phyloP scores from a whole-genome alignment of 2,888 invertebrate species.

The Didymodactylos carnosus region DNA sequence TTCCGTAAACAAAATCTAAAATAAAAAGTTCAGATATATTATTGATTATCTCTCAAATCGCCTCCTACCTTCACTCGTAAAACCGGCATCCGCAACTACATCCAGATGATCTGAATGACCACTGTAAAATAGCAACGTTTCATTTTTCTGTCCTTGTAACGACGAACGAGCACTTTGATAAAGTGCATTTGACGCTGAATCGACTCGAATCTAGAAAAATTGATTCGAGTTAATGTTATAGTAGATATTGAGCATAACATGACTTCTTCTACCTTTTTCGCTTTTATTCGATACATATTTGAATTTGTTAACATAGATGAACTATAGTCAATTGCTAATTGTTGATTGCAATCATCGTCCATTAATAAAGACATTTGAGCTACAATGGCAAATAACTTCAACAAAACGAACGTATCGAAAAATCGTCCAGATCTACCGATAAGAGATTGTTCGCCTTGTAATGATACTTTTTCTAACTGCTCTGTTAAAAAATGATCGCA shows the following conservation, averaged over 20 bases:
- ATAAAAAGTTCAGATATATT: background rate
- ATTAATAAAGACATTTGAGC: background rate
- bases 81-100: background rate
- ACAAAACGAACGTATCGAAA: too few species aligned
- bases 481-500: too few species aligned
- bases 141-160: background rate
- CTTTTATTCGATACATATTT: background rate
- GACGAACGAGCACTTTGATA: background rate
- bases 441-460: too few species aligned
- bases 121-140: background rate
- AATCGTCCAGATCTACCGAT: too few species aligned
- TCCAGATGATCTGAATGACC: background rate
- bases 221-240: background rate
- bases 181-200: background rate
- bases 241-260: background rate
- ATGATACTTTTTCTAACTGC: too few species aligned
- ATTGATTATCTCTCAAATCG: background rate
- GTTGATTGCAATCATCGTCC: background rate
- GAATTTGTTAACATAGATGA: background rate
- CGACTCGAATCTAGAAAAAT: background rate
- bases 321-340: background rate
- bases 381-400: too few species aligned
- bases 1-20: background rate
- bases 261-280: background rate
- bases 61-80: background rate